Evolutionary conservation across 2,888 invertebrate genomes (phyloP), one percentile per base, ranked within the genome.

Genomic region (Brachycybe producta): DNA sequence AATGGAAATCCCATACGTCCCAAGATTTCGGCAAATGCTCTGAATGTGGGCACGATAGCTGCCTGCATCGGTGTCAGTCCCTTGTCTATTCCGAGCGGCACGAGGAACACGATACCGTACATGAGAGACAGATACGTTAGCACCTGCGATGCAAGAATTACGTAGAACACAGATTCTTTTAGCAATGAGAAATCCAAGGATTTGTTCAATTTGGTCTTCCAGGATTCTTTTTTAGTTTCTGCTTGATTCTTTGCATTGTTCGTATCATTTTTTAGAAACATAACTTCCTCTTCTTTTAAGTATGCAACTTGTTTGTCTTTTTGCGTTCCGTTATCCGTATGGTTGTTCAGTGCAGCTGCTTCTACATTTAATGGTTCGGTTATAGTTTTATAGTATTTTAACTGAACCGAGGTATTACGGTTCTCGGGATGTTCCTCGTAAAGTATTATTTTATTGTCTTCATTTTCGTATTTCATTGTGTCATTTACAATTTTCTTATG

Each of bases 131-230:
- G 24, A n/a, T 36, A 44, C n/a, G 35, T 36, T n/a, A 45, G 24
- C 5, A 51, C n/a, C n/a, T 39, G 26, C 13, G 36, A 28, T 11
- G 28, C 26, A 4, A 26, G 26, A 28, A 45, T 32, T 15, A 45
- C 17, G 38, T 51, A 51, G 28, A 51, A 51, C 21, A 51, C 17
- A 19, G 51, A 45, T 15, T 51, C 39, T 24, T 51, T 51, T 5
- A 51, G 24, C n/a, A 51, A 23, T 15, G 43, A 15, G 3, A 51
- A 27, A 32, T 51, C 45, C 38, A 51, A 34, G 2, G 49, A 40
- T 5, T 26, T 30, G 8, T 28, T 28, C 32, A 49, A 15, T 5
- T 8, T 5, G n/a, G 7, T 36, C 15, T 36, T 36, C 7, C n/a
- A 36, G 15, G 15, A 7, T 7, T n/a, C 36, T 15, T 5, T 7